Percentiles rank a stretch among this genome's conserved stretches.
Conservation (phyloP, 2,888 invertebrate genomes). For the Listrodromus nycthemerus region DNA sequence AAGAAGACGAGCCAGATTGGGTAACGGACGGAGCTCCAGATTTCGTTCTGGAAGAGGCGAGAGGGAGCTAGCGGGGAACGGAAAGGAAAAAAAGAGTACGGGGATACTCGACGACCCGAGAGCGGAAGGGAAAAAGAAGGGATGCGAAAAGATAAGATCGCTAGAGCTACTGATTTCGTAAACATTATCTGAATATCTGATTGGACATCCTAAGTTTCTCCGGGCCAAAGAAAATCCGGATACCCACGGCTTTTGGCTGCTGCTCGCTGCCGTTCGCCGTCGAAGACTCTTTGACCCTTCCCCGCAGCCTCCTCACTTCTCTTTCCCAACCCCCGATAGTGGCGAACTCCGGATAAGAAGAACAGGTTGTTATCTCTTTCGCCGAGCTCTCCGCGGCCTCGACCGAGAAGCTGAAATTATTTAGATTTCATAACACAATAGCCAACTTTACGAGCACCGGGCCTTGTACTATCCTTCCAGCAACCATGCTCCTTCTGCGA, state of each 20-base stretch:
- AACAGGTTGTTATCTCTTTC: conserved; percentile 39
- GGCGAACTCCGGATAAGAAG: conserved; percentile 48
- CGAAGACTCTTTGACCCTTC: conserved; percentile 56
- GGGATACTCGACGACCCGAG: background rate
- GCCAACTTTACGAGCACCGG: conserved; percentile 81
- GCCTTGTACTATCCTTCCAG: conserved; percentile 57
- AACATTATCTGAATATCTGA: conserved; percentile 82
- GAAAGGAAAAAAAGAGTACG: background rate
- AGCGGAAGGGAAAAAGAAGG: background rate
- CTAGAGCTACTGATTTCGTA: conserved; percentile 74
- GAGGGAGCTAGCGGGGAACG: background rate
- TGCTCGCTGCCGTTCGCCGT: conserved; percentile 40
- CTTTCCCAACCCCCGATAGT: conserved; percentile 6
- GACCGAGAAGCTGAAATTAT: conserved; percentile 81
- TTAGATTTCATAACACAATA: conserved; percentile 84
- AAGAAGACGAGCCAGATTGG: background rate
- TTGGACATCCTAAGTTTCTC: conserved; percentile 73
- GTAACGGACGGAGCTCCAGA: conserved; percentile 24
- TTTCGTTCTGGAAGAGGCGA: background rate
- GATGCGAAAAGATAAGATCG: conserved; percentile 50
- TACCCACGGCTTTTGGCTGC: conserved; percentile 33
- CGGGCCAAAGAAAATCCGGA: conserved; percentile 41
- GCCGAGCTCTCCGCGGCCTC: conserved; percentile 40
- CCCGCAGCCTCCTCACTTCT: conserved; percentile 22
- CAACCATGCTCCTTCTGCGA: background rate